Base-by-base conservation (phyloP, 2,113 vertebrate species). In the Callaeas wilsoni region DNA sequence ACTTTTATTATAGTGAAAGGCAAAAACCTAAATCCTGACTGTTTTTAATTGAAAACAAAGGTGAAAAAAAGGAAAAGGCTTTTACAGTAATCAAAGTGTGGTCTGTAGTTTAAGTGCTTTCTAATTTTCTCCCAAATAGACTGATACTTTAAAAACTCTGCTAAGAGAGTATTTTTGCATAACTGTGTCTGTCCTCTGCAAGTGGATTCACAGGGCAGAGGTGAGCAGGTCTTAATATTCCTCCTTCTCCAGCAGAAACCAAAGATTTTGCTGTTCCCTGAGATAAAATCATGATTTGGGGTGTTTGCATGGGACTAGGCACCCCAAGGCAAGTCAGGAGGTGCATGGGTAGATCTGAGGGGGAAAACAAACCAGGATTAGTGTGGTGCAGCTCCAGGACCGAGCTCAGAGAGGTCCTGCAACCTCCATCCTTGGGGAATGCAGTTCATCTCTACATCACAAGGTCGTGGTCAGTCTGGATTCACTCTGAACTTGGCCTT, bases 21-120 rank as follows among this genome's bases (percentile, higher is more conserved):
- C 59, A 87, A 90, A 95, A 93, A 41, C 35, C 27, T 87, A 81
- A 89, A 89, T 90, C 44, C 59, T 46, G 41, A 33, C 49, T 52
- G 44, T 0, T 93, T 93, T 92, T 78, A 94, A 75, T 33, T 94
- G 83, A 93, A 96, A 97, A 95, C 53, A 90, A 90, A 84, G 35
- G 4, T 49, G 1, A 4, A 35, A 70, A 63, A 63, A 56, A 9
- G 1, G 12, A 52, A 82, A 82, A 80, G 13, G 7, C 8, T 90
- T 92, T 74, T 59, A 81, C 16, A 30, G 32, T 63, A 68, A 79
- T 75, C 56, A 59, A 90, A 77, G 7, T 6, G 0, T 15, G 27
- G 53, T 23, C 29, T 87, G 32, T 27, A 33, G 41, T 83, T 90
- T 64, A 83, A 87, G 32, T 57, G 46, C n/a, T 76, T 90, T 80